Percentiles rank a stretch among this genome's conserved stretches.
phyloP scores from a whole-genome alignment of 2,888 invertebrate species.

The Trisateles emortualis region DNA sequence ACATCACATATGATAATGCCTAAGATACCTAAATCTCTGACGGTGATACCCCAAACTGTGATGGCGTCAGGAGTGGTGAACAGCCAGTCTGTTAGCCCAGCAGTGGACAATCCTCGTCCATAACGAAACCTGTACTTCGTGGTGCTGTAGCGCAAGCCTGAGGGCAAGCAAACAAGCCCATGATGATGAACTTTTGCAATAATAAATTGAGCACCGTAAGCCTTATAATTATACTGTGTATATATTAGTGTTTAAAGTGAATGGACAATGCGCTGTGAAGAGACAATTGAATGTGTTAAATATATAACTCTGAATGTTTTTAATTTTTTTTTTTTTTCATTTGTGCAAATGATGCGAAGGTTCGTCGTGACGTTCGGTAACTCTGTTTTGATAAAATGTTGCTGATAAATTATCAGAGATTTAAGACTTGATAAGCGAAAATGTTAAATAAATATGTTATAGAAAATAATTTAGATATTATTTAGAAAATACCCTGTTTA shows the following conservation, averaged over 20 bases:
- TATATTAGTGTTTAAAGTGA: conserved; percentile 72
- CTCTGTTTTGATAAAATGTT: conserved; percentile 23
- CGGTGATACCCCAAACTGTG: conserved; percentile 90
- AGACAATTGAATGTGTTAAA: conserved; percentile 65
- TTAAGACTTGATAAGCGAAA: neutral
- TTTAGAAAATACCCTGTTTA: conserved; percentile 1
- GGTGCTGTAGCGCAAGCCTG: conserved; percentile 64
- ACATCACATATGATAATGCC: conserved; percentile 86
- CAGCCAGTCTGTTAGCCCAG: conserved; percentile 24
- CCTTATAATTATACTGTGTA: conserved; percentile 82
- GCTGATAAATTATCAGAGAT: conserved; percentile 24
- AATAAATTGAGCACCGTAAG: conserved; percentile 65
- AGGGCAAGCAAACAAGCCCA: conserved; percentile 27
- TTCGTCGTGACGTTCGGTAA: conserved; percentile 28
- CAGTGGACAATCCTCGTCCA: conserved; percentile 50
- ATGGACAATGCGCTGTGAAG: conserved; percentile 71
- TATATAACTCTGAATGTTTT: conserved; percentile 61
- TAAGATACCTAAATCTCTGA: conserved; percentile 93
- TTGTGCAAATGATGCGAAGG: conserved; percentile 79
- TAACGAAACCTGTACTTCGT: conserved; percentile 76
- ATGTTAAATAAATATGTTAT: neutral
- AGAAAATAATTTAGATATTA: neutral
- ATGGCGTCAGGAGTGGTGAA: conserved; percentile 40
- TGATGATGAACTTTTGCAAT: conserved; percentile 44
- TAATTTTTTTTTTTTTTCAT: conserved; percentile 54